A percentile compares a stretch with the other conserved stretches of the same genome.
These are phyloP conservation scores for Epinotia ramella DNA, from an alignment of 2,888 invertebrate species.

Conservation along the genomic window DNA sequence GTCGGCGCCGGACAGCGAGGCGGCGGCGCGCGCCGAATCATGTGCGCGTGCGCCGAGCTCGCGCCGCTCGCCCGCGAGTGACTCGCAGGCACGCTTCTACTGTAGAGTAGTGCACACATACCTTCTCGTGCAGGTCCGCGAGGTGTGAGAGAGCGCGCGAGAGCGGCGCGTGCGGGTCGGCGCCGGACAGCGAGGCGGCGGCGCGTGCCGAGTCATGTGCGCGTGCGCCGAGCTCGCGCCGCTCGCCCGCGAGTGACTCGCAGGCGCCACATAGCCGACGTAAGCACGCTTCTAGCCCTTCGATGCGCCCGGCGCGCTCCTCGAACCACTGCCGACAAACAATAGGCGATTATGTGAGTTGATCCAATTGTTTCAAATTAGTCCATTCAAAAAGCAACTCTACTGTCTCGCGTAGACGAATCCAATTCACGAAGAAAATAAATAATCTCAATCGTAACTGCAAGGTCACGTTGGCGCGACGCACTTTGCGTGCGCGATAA, in stretches of 20 bases:
- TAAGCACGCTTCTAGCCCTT: conserved; percentile 95
- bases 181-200: conserved; percentile 93
- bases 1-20: conserved; percentile 94
- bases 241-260: conserved; percentile 93
- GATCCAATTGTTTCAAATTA: too few relatives aligned
- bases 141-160: conserved; percentile 94
- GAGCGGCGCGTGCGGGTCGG: conserved; percentile 96
- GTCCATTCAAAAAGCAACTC: too few relatives aligned
- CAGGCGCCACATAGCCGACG: conserved; percentile 94
- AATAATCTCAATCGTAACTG: neutral
- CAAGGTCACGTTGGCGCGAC: neutral
- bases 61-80: conserved; percentile 92
- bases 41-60: conserved; percentile 91
- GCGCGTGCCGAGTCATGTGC: conserved; percentile 95
- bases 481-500: neutral
- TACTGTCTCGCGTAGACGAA: too few relatives aligned
- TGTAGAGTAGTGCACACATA: conserved; percentile 71
- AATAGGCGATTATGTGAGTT: neutral
- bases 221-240: conserved; percentile 92
- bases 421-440: too few relatives aligned
- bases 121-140: conserved; percentile 89
- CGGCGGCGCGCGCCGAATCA: conserved; percentile 94
- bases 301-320: conserved; percentile 96
- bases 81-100: conserved; percentile 92
- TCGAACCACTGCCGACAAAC: conserved; percentile 95